These are phyloP conservation scores for Pterostichus niger DNA, from an alignment of 2,888 invertebrate genomes.

Conservation along the genomic window DNA sequence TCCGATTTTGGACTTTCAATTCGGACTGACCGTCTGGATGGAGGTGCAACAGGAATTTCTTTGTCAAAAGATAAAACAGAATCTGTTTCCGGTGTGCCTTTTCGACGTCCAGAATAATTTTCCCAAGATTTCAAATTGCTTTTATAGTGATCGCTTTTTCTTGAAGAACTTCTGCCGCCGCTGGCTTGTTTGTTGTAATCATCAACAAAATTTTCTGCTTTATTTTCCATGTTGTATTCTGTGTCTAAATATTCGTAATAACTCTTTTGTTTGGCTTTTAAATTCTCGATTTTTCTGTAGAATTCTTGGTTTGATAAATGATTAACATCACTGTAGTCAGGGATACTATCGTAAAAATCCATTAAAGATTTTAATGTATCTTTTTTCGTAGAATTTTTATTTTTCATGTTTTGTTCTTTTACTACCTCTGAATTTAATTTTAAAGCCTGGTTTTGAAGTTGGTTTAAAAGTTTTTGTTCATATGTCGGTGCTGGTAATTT, in stretches of 20 bases:
- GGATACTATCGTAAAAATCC: constrained; percentile 88
- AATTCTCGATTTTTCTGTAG: constrained; percentile 83
- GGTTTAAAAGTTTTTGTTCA: constrained; percentile 80
- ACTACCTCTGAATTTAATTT: constrained; percentile 72
- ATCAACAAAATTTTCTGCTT: constrained; percentile 73
- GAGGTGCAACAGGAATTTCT: constrained; percentile 72
- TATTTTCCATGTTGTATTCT: constrained; percentile 72
- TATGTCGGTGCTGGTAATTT: constrained; percentile 86
- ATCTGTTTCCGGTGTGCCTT: constrained; percentile 68
- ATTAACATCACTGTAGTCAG: constrained; percentile 88
- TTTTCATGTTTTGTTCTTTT: constrained; percentile 75
- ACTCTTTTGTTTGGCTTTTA: constrained; percentile 82
- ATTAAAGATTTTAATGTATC: constrained; percentile 82
- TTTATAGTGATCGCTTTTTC: constrained; percentile 48
- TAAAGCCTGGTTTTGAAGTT: constrained; percentile 73
- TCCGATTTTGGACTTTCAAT: constrained; percentile 74
- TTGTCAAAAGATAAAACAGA: constrained; percentile 73
- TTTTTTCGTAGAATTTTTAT: constrained; percentile 75
- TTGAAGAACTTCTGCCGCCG: constrained; percentile 66
- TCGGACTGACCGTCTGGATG: constrained; percentile 75
- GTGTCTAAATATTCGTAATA: constrained; percentile 74
- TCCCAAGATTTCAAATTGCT: constrained; percentile 62
- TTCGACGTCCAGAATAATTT: constrained; percentile 29
- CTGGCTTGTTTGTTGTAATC: constrained; percentile 74
- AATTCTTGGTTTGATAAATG: constrained; percentile 88